phyloP scores from a whole-genome alignment of 2,113 vertebrate species.

The Oxygymnocypris stewartii region DNA sequence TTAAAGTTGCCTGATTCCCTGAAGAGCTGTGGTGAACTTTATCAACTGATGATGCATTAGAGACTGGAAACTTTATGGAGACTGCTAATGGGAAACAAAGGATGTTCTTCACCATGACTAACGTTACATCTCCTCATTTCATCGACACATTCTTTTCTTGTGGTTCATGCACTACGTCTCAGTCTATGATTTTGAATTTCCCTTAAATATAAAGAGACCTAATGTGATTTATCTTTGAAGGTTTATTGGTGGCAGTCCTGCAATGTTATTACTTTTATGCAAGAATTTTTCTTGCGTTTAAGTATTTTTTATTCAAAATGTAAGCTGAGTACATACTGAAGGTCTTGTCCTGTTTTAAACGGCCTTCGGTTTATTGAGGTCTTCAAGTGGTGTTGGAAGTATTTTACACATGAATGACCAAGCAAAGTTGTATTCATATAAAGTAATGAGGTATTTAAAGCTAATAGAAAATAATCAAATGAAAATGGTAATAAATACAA shows the following conservation, averaged over 20 bases:
- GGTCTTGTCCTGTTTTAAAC: not conserved
- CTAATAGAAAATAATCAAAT: not conserved
- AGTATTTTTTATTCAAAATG: not conserved
- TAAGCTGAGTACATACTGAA: not conserved
- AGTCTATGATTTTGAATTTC: not conserved
- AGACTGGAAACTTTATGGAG: not conserved
- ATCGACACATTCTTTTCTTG: not conserved
- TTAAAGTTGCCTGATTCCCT: not conserved
- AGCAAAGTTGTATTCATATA: not conserved
- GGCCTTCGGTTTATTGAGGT: not conserved
- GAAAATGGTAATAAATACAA: not conserved
- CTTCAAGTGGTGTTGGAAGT: not conserved
- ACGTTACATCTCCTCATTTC: not conserved
- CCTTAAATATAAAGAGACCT: not conserved
- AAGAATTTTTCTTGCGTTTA: not conserved
- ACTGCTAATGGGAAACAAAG: conserved; percentile 7
- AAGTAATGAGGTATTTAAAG: not conserved
- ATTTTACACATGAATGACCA: not conserved
- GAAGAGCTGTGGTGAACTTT: not conserved
- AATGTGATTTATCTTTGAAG: not conserved
- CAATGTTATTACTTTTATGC: not conserved
- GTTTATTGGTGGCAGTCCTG: not conserved
- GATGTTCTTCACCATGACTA: not conserved
- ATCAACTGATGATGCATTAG: not conserved
- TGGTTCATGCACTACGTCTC: not conserved